Evolutionary conservation across 37 sponge, comb jelly and placozoan species (phyloP), one percentile per base, ranked within the genome.

Genomic region (Chondrosia reniformis): DNA sequence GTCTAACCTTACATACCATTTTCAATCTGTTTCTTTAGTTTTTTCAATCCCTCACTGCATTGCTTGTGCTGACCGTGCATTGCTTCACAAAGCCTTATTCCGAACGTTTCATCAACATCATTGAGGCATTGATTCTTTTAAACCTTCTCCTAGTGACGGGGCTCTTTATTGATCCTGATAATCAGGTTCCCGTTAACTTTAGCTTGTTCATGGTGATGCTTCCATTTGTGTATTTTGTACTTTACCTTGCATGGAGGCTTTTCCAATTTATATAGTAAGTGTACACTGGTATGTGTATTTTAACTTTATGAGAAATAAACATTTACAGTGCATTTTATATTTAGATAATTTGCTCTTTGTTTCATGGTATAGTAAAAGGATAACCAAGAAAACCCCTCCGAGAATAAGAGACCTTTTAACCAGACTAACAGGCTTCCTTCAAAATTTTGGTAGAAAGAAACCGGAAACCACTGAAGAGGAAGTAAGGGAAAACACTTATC

Each of bases 61-160:
- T 91, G 67, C 24, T 46, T 12, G 76, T 83, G 0, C 80, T 91
- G n/a, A 71, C 77, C 38, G 63, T 91, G 33, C 87, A 86, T 45
- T 64, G 81, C 49, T 84, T 91, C 55, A 73, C 78, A 24, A 91
- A 91, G 55, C 91, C 91, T 0, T 91, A 72, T 39, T 21, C 82
- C 56, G 81, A 91, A 74, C 38, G 22, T 55, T 52, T 80, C 58
- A 80, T 81, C 69, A 91, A 91, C 38, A 25, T 86, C 56, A 84
- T 86, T 24, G 91, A 91, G 54, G 84, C 91, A 6, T 41, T 65
- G 64, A 83, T 91, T 38, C 49, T 91, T 42, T 67, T 86, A 33
- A 45, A 86, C 66, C 76, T 91, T 24, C 74, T 91, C 17, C 25
- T 86, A 62, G 84, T 86, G 24, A 91, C 87, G 0, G 80, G 61